Evolutionary conservation across 2,888 invertebrate species (phyloP).

Genomic region (Hypolimnas misippus): DNA sequence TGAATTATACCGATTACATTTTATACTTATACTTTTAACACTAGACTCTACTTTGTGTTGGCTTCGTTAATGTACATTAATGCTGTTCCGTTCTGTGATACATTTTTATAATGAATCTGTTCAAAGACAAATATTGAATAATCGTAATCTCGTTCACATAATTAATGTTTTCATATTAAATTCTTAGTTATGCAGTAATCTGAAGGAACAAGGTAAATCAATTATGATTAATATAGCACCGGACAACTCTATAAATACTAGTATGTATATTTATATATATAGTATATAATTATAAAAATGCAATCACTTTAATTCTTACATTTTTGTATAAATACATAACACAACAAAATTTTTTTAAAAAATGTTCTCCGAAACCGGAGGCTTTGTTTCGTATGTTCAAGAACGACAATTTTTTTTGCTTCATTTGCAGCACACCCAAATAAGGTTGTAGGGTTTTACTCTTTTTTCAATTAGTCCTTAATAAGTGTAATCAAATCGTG

Average conservation of each 20-base stretch:
- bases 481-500: slow-evolving; percentile 72
- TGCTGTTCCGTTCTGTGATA: slow-evolving; percentile 16
- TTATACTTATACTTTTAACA: slow-evolving; percentile 22
- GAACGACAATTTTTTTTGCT: slow-evolving; percentile 55
- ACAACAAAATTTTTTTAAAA: slow-evolving; percentile 47
- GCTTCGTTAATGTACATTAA: neutral
- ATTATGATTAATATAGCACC: slow-evolving; percentile 1
- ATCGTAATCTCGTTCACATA: slow-evolving; percentile 51
- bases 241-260: neutral
- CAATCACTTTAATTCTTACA: slow-evolving; percentile 12
- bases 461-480: slow-evolving; percentile 70
- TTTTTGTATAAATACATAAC: neutral
- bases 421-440: slow-evolving; percentile 53
- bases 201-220: slow-evolving; percentile 20
- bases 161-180: slow-evolving; percentile 55
- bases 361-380: slow-evolving; percentile 43
- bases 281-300: slow-evolving; percentile 1
- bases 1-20: slow-evolving; percentile 40
- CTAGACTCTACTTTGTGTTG: slow-evolving; percentile 14
- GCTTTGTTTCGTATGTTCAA: slow-evolving; percentile 36
- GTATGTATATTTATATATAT: neutral
- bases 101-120: slow-evolving; percentile 57
- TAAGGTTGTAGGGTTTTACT: slow-evolving; percentile 63
- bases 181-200: slow-evolving; percentile 19
- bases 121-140: slow-evolving; percentile 58